phyloP scores from a whole-genome alignment of 2,888 invertebrate species.

The Arge pagana region DNA sequence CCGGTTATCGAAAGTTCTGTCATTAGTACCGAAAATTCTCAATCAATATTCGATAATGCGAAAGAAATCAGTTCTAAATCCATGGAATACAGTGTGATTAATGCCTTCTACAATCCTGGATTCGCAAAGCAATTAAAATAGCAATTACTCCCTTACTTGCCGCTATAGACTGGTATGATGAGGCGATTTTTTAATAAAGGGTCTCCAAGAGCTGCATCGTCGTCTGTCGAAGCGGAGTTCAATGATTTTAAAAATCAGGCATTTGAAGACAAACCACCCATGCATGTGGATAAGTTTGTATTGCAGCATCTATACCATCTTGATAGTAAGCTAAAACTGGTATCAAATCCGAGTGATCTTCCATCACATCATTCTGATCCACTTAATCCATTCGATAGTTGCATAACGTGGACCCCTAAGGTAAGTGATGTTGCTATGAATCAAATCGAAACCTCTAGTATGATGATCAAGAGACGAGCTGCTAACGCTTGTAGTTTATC shows the following conservation, averaged over 20 bases:
- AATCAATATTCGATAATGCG: background rate
- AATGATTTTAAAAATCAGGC: constrained; percentile 17
- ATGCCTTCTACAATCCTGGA: background rate
- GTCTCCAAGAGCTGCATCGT: constrained; percentile 12
- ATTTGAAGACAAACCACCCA: too few species aligned
- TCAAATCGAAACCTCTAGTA: too few species aligned
- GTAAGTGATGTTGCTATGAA: too few species aligned
- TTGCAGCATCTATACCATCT: constrained; percentile 13
- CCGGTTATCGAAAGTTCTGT: too few species aligned
- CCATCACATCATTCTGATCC: background rate
- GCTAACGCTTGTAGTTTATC: too few species aligned
- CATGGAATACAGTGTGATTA: background rate
- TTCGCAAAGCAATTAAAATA: constrained; percentile 2
- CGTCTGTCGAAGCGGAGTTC: constrained; percentile 21
- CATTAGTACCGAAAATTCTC: too few species aligned
- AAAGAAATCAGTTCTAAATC: background rate
- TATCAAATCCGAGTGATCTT: constrained; percentile 6
- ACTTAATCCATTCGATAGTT: too few species aligned
- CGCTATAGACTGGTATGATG: background rate
- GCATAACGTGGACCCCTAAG: too few species aligned
- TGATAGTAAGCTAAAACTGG: constrained; percentile 12
- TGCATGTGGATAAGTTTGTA: constrained; percentile 18
- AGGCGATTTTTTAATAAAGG: constrained; percentile 14
- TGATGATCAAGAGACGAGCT: too few species aligned
- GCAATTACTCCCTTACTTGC: background rate